Conservation (phyloP, 1,140 invertebrate genomes). For the Mycetomoellerius zeteki region DNA sequence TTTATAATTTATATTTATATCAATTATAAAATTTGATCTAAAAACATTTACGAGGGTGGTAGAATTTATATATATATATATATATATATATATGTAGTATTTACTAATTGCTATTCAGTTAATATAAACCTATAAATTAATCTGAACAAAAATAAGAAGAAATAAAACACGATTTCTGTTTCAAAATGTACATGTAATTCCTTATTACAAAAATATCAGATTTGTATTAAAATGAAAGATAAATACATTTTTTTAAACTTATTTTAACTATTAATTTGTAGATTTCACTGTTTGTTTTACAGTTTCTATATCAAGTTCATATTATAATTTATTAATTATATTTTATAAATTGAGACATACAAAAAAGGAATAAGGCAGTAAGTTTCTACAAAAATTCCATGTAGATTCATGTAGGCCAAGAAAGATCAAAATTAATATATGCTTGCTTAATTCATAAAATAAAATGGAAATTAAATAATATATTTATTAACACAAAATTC, state of each 20-base stretch:
- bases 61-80: neutral
- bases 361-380: neutral
- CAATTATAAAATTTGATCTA: neutral
- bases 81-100: too few species aligned
- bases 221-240: neutral
- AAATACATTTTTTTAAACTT: neutral
- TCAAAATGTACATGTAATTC: neutral
- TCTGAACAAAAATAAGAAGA: neutral
- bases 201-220: neutral
- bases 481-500: neutral
- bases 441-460: neutral
- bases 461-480: neutral
- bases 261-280: neutral
- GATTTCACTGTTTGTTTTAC: neutral
- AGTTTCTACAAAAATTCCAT: neutral
- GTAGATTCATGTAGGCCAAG: neutral
- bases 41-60: neutral
- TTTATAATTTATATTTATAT: constrained; percentile 8
- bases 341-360: neutral
- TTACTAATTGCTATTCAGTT: neutral
- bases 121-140: neutral
- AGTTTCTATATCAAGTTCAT: neutral
- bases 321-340: neutral
- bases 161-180: neutral
- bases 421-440: neutral